Percentiles rank a stretch among this genome's conserved stretches.
Evolutionary conservation across 2,888 invertebrate genomes (phyloP).

Genomic region (Ennomos quercinarius): DNA sequence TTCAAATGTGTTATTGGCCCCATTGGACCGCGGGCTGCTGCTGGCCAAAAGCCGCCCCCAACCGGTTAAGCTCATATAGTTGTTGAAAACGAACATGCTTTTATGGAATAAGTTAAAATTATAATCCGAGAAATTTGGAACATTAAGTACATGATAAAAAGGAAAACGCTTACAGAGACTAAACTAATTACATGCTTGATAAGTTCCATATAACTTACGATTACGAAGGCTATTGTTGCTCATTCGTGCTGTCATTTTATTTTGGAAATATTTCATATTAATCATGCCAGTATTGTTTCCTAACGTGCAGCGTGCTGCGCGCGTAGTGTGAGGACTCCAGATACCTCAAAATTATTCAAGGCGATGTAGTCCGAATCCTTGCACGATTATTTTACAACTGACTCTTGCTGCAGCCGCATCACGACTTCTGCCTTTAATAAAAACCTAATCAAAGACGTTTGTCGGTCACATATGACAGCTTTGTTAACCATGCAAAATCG

Average conservation of each 20-base stretch:
- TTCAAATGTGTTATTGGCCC: no score
- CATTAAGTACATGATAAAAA: neutral
- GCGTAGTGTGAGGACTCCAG: neutral
- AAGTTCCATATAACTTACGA: slow-evolving; percentile 3
- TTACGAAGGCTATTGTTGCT: slow-evolving; percentile 6
- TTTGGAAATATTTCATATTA: slow-evolving; percentile 4
- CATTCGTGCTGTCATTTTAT: slow-evolving; percentile 11
- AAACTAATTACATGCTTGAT: slow-evolving; percentile 16
- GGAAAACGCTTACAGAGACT: neutral
- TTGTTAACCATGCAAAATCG: slow-evolving; percentile 19
- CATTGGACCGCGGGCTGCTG: no score
- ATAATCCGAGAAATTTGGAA: no score
- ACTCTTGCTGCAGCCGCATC: neutral
- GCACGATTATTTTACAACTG: slow-evolving; percentile 12
- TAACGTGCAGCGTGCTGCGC: neutral
- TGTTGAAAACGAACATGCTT: no score
- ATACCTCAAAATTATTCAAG: slow-evolving; percentile 4
- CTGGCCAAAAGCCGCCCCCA: no score
- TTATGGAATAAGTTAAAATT: no score
- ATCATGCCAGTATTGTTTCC: slow-evolving; percentile 1
- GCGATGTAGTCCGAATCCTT: slow-evolving; percentile 13
- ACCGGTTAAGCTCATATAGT: no score
- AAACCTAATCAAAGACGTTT: slow-evolving; percentile 23
- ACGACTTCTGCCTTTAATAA: slow-evolving; percentile 1
- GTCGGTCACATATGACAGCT: slow-evolving; percentile 32